Evolutionary conservation across 2,113 vertebrate genomes (phyloP), one percentile per base, ranked within the genome.

Genomic region (Willisornis vidua): DNA sequence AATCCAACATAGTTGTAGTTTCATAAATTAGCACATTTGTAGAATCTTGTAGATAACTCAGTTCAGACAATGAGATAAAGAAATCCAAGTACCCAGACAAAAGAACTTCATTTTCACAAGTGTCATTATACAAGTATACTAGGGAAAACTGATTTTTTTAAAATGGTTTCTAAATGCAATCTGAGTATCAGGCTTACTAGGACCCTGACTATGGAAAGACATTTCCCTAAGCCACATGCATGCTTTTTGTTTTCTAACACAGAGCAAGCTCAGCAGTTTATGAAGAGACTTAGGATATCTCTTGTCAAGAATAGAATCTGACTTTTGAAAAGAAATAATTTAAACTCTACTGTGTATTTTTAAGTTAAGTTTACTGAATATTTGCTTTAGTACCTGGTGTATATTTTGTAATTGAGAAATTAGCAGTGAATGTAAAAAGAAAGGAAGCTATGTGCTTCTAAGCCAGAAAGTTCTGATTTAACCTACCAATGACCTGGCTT

Each of bases 401-500:
- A 45, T 41, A 85, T 75, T 90, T 83, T 96, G 16, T 89, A 96
- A 93, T 49, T 96, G 92, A 95, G 67, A 97, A 97, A 97, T 96
- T 86, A 87, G 63, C 80, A 93, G 72, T 22, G 51, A 76, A 86
- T 96, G 88, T 95, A 94, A 94, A 89, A 88, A 89, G 65, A 93
- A 94, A 93, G 68, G 51, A 95, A 95, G 14, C 78, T 93, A 78
- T 97, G 81, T 95, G 95, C 75, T 95, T 74, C 67, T 89, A 93
- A 84, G 51, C 90, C 91, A 96, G 82, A 97, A 83, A 97, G 90
- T 84, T 98, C 94, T 97, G 95, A 97, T 98, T 97, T 98, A 98
- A 98, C 98, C 98, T 98, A 89, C 84, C 96, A 96, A 93, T 98
- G 98, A 98, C 98, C 98, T 98, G 93, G 92, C 93, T 97, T 98